phyloP scores from a whole-genome alignment of 2,888 invertebrate species.

The Adelognathus sp. region DNA sequence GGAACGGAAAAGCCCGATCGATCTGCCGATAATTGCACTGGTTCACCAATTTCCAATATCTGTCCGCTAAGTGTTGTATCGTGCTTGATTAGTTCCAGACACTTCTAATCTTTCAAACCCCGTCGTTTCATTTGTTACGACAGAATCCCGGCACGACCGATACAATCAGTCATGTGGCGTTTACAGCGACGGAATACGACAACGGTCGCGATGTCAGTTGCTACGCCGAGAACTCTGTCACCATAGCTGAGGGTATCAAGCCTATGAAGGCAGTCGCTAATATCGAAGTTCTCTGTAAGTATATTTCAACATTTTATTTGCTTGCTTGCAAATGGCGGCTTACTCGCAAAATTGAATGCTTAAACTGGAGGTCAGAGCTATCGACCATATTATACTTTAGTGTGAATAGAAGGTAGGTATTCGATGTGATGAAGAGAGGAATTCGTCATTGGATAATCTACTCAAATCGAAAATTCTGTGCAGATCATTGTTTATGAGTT shows the following conservation, averaged over 20 bases:
- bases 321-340: not conserved
- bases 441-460: no score
- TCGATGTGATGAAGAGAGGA: no score
- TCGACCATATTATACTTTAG: no score
- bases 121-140: slow-evolving; percentile 62
- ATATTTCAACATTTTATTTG: slow-evolving; percentile 38
- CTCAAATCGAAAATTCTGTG: no score
- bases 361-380: not conserved
- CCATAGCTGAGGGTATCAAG: slow-evolving; percentile 87
- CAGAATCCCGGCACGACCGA: slow-evolving; percentile 91
- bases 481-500: no score
- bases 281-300: slow-evolving; percentile 94
- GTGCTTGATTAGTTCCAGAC: slow-evolving; percentile 2
- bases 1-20: slow-evolving; percentile 13
- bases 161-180: slow-evolving; percentile 89
- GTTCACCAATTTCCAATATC: slow-evolving; percentile 37
- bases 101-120: not conserved
- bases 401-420: no score
- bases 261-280: slow-evolving; percentile 88
- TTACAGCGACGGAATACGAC: slow-evolving; percentile 91
- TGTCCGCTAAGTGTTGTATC: not conserved
- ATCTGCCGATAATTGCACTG: slow-evolving; percentile 49
- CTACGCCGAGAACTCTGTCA: slow-evolving; percentile 91
- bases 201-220: slow-evolving; percentile 91
- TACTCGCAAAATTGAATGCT: not conserved